Percentiles rank a stretch among this genome's conserved stretches.
Conservation (phyloP, 2,888 invertebrate species). For the Drosophila testacea region DNA sequence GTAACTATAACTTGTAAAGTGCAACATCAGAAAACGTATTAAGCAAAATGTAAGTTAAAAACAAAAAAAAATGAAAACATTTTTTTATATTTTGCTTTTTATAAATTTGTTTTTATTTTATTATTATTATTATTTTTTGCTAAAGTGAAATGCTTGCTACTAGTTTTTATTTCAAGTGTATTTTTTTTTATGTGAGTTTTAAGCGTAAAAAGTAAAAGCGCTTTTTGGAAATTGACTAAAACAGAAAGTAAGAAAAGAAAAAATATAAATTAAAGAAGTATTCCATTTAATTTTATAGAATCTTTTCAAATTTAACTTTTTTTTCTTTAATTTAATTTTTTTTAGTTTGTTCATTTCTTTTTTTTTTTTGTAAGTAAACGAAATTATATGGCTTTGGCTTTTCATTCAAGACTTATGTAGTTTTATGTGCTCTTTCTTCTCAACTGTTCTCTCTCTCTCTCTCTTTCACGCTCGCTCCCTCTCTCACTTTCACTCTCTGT, state of each 20-base stretch:
- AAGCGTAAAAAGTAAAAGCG: slow-evolving; percentile 62
- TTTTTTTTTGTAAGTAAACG: slow-evolving; percentile 25
- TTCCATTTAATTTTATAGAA: neutral
- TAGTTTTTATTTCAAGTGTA: slow-evolving; percentile 15
- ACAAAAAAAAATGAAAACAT: slow-evolving; percentile 28
- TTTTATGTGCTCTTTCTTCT: slow-evolving; percentile 71
- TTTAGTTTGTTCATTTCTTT: slow-evolving; percentile 1
- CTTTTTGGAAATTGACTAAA: slow-evolving; percentile 37
- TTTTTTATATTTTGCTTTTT: slow-evolving; percentile 3
- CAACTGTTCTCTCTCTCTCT: slow-evolving; percentile 64
- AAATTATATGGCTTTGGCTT: slow-evolving; percentile 83
- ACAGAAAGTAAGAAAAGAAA: slow-evolving; percentile 15
- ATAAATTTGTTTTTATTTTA: slow-evolving; percentile 18
- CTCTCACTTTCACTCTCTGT: slow-evolving; percentile 33
- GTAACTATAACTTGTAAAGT: slow-evolving; percentile 38
- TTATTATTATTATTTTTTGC: slow-evolving; percentile 16
- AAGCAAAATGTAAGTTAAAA: slow-evolving; percentile 35
- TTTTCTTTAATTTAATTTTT: slow-evolving; percentile 11
- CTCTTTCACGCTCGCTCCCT: slow-evolving; percentile 32
- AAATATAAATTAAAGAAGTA: slow-evolving; percentile 25
- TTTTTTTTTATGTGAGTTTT: slow-evolving; percentile 35
- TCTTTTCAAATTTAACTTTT: slow-evolving; percentile 18
- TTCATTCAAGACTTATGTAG: slow-evolving; percentile 66
- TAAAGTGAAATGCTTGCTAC: slow-evolving; percentile 41
- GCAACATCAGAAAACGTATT: slow-evolving; percentile 39